These are phyloP conservation scores for Corvus hawaiiensis DNA, from an alignment of 2,113 vertebrate species.

Conservation along the genomic window DNA sequence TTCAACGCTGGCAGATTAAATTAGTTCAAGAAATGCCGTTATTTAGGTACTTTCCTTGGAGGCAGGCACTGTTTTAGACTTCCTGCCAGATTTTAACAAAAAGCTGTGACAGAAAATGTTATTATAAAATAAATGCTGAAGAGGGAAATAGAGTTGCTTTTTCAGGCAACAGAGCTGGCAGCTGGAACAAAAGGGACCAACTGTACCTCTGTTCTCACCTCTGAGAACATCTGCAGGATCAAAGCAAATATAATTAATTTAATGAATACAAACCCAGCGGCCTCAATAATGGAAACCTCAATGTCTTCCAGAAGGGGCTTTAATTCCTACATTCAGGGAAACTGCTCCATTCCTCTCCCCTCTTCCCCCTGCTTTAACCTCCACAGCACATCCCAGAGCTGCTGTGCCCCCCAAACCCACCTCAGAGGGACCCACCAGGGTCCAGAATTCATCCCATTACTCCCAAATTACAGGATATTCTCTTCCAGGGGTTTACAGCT, in stretches of 20 bases:
- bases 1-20: neutral
- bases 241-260: neutral
- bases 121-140: neutral
- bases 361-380: neutral
- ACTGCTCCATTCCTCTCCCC: neutral
- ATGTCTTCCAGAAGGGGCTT: neutral
- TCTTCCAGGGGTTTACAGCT: neutral
- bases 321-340: neutral
- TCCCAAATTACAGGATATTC: neutral
- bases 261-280: neutral
- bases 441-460: neutral
- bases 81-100: neutral
- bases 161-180: neutral
- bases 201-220: neutral
- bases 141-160: neutral
- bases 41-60: neutral
- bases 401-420: neutral
- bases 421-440: neutral
- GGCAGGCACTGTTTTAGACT: neutral
- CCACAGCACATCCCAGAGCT: fast-evolving
- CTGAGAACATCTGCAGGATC: neutral
- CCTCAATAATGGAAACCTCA: neutral
- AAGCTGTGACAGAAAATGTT: neutral
- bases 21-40: neutral
- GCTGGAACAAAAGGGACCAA: neutral